Conservation (phyloP, 2,888 invertebrate genomes). For the Eurois occulta region DNA sequence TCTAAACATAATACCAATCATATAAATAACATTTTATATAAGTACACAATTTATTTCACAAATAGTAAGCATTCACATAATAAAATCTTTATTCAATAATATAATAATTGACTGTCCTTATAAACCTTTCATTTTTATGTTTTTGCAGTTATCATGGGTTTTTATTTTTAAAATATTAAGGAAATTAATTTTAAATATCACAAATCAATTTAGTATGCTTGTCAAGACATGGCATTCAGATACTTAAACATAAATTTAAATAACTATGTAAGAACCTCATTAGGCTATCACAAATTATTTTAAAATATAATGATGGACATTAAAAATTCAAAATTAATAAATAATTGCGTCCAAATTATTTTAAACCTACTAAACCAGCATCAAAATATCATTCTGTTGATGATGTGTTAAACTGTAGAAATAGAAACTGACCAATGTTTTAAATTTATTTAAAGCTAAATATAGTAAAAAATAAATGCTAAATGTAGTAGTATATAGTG, state of each 20-base stretch:
- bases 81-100: not conserved
- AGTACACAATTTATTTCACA: not conserved
- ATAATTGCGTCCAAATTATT: not conserved
- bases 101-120: not conserved
- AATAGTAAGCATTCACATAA: not conserved
- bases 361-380: not conserved
- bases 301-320: not conserved
- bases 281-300: not conserved
- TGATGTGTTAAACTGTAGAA: not conserved
- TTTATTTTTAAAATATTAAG: constrained; percentile 8
- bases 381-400: not conserved
- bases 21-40: not conserved
- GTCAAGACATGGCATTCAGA: not conserved
- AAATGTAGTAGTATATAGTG: too few species aligned
- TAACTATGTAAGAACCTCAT: not conserved
- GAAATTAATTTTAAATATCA: not conserved
- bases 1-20: not conserved
- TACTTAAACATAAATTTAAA: not conserved
- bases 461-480: too few species aligned
- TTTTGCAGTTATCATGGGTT: not conserved
- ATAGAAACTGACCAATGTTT: not conserved
- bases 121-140: not conserved
- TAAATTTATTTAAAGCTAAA: not conserved
- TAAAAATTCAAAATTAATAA: not conserved
- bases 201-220: constrained; percentile 1